These are phyloP conservation scores for Lycodopsis pacificus DNA, from an alignment of 2,797 vertebrate species.

Conservation along the genomic window DNA sequence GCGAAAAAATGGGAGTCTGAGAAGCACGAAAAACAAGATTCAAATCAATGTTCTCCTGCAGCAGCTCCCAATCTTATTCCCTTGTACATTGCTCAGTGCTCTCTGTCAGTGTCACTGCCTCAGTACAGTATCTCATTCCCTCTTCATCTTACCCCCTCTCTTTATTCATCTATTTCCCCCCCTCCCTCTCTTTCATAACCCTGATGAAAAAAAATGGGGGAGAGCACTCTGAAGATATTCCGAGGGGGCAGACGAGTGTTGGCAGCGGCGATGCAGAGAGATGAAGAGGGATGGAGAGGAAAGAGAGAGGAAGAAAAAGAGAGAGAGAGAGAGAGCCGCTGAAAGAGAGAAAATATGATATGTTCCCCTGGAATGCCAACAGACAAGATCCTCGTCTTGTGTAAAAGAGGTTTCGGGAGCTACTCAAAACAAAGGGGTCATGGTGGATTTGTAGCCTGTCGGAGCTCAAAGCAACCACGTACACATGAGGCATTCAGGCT, in stretches of 20 bases:
- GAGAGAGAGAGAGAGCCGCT: constrained; percentile 9
- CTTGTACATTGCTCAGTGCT: constrained; percentile 70
- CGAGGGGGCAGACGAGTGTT: constrained; percentile 60
- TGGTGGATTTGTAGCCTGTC: constrained; percentile 56
- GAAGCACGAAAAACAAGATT: constrained; percentile 67
- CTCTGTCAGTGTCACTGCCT: constrained; percentile 76
- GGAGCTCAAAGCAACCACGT: constrained; percentile 51
- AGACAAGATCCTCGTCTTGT: constrained; percentile 67
- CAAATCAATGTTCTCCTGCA: constrained; percentile 75
- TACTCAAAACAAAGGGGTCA: constrained; percentile 66
- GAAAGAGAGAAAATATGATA: constrained; percentile 52
- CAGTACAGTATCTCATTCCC: constrained; percentile 73
- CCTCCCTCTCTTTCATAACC: constrained; percentile 69
- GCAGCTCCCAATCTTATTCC: constrained; percentile 70
- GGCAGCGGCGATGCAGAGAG: constrained; percentile 56
- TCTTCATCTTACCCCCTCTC: constrained; percentile 71
- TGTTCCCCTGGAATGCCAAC: constrained; percentile 62
- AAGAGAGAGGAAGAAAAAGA: constrained; percentile 21
- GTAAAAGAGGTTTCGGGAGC: constrained; percentile 57
- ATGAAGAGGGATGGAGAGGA: constrained; percentile 63
- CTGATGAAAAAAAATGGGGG: constrained; percentile 67
- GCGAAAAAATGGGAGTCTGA: constrained; percentile 24
- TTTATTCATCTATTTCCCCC: constrained; percentile 68
- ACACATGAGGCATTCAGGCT: constrained; percentile 22
- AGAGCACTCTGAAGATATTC: constrained; percentile 70